Conservation (phyloP, 2,113 vertebrate species). For the Mustela lutreola region DNA sequence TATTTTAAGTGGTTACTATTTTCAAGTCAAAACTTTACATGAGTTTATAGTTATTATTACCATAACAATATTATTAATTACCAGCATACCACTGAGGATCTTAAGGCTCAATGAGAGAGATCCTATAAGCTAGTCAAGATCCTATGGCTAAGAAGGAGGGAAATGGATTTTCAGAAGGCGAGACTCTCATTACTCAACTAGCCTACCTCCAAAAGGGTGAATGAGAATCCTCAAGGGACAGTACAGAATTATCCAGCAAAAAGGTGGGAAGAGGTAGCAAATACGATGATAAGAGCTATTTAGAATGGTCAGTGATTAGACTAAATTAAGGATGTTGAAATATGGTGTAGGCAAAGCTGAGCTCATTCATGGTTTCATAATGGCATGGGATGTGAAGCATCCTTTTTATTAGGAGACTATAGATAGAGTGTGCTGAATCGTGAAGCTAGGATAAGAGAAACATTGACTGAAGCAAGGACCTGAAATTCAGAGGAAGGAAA, state of each 20-base stretch:
- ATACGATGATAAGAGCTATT: not conserved
- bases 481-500: not conserved
- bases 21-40: not conserved
- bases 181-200: not conserved
- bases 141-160: not conserved
- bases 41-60: not conserved
- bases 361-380: not conserved
- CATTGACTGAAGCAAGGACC: not conserved
- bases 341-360: not conserved
- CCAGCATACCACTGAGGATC: not conserved
- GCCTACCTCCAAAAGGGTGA: not conserved
- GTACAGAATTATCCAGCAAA: not conserved
- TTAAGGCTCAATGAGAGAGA: not conserved
- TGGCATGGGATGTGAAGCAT: not conserved
- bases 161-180: not conserved
- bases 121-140: not conserved
- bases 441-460: not conserved
- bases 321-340: not conserved
- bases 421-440: not conserved
- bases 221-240: not conserved
- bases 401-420: not conserved
- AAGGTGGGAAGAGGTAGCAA: not conserved
- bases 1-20: not conserved
- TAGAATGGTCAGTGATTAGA: not conserved
- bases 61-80: not conserved